These are phyloP conservation scores for Eutrigla gurnardus DNA, from an alignment of 2,797 vertebrate species.

Conservation along the genomic window DNA sequence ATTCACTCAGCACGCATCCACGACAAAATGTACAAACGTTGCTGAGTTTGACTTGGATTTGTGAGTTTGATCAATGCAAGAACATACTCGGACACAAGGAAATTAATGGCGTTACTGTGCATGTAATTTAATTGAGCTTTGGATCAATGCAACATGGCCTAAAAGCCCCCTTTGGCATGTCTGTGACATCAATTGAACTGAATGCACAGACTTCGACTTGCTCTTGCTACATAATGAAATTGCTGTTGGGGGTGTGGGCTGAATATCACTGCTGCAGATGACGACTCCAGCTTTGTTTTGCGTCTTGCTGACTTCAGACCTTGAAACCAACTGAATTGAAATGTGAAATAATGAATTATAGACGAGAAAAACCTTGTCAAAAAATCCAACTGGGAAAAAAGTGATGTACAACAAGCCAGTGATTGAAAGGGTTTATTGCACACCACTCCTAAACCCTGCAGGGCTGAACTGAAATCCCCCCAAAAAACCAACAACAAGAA, in stretches of 20 bases:
- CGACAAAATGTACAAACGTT: not conserved
- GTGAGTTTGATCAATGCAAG: conserved; percentile 6
- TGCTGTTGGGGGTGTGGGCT: conserved; percentile 13
- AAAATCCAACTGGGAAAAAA: conserved; percentile 31
- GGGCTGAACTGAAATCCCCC: not conserved
- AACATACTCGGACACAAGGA: conserved; percentile 4
- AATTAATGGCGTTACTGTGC: conserved; percentile 36
- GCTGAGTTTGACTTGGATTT: conserved; percentile 13
- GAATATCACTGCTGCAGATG: conserved; percentile 33
- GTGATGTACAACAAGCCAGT: conserved; percentile 30
- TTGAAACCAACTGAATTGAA: conserved; percentile 40
- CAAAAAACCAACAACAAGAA: not conserved
- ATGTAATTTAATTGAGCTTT: conserved; percentile 54
- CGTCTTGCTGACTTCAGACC: conserved; percentile 41
- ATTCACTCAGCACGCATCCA: not conserved
- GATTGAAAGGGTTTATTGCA: conserved; percentile 27
- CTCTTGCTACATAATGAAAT: conserved; percentile 42
- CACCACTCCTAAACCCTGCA: conserved; percentile 4
- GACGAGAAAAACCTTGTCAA: conserved; percentile 36
- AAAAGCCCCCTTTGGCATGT: conserved; percentile 52
- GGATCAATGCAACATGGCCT: conserved; percentile 52
- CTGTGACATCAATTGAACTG: conserved; percentile 49
- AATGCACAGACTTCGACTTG: conserved; percentile 41
- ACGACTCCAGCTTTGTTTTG: conserved; percentile 23
- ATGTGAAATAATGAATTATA: conserved; percentile 43